A percentile compares a stretch with the other conserved stretches of the same genome.
phyloP scores from a whole-genome alignment of 2,888 invertebrate genomes.

The Spilosoma lubricipeda region DNA sequence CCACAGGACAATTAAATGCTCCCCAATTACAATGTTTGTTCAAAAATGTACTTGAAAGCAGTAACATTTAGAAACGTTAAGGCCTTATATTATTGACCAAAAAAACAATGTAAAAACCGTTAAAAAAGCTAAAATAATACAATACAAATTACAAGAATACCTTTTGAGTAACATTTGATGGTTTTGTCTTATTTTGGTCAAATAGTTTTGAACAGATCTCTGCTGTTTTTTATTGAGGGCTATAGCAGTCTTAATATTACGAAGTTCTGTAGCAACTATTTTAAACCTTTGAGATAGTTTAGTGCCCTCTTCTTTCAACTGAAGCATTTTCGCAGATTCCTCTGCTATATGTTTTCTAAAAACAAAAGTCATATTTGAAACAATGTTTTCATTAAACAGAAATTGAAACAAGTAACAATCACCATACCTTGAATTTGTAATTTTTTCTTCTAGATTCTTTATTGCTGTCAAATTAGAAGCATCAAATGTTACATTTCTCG shows the following conservation, averaged over 20 bases:
- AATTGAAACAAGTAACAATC: neutral
- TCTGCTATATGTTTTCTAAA: constrained; percentile 80
- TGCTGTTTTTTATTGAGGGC: constrained; percentile 78
- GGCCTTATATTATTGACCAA: too few relatives aligned
- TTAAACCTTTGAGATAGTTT: constrained; percentile 78
- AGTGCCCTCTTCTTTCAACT: constrained; percentile 75
- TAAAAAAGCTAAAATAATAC: neutral
- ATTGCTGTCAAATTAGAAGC: constrained; percentile 38
- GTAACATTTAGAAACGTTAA: neutral
- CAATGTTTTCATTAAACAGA: neutral
- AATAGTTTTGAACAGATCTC: constrained; percentile 68
- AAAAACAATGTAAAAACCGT: neutral
- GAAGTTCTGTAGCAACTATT: constrained; percentile 77
- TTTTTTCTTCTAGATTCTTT: constrained; percentile 72
- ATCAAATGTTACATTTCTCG: constrained; percentile 65
- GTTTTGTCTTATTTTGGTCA: constrained; percentile 74
- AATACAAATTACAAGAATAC: constrained; percentile 55
- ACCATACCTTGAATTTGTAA: constrained; percentile 75
- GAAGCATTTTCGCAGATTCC: constrained; percentile 78
- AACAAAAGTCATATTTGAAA: constrained; percentile 23
- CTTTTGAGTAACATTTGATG: constrained; percentile 80
- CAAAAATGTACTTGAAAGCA: neutral
- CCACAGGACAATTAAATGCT: constrained; percentile 1
- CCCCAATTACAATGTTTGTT: neutral
- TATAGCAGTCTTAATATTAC: constrained; percentile 77